Percentiles rank a stretch among this genome's conserved stretches.
These are phyloP conservation scores for Lithophane ornitopus DNA, from an alignment of 2,888 invertebrate species.

Conservation along the genomic window DNA sequence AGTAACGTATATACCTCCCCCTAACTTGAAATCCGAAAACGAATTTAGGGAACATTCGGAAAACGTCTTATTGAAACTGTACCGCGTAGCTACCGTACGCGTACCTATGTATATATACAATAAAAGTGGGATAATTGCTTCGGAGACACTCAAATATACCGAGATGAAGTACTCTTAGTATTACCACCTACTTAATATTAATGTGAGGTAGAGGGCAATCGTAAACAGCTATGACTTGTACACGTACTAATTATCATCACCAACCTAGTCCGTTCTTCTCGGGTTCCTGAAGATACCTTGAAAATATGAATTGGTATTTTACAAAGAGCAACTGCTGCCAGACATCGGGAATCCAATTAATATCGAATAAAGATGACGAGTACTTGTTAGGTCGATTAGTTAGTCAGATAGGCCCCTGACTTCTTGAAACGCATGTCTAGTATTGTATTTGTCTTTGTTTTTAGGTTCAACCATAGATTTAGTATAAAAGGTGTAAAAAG, in stretches of 20 bases:
- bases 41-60: neutral
- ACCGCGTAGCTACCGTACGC: no score
- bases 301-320: slow-evolving; percentile 10
- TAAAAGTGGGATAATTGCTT: slow-evolving; percentile 22
- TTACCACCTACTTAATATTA: slow-evolving; percentile 12
- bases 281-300: neutral
- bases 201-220: neutral
- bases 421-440: slow-evolving; percentile 1
- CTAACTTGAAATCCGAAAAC: neutral
- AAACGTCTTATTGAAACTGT: slow-evolving; percentile 8
- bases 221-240: neutral
- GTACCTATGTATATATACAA: no score
- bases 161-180: slow-evolving; percentile 11
- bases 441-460: slow-evolving; percentile 10
- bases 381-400: neutral
- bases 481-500: no score
- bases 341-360: slow-evolving; percentile 6
- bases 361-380: neutral
- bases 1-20: no score
- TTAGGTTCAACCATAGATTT: neutral
- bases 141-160: slow-evolving; percentile 23
- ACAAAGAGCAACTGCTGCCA: neutral
- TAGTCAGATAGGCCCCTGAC: slow-evolving; percentile 9
- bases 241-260: neutral
- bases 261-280: neutral